phyloP scores from a whole-genome alignment of 2,113 vertebrate species.

The Gnathonemus longibarbis region DNA sequence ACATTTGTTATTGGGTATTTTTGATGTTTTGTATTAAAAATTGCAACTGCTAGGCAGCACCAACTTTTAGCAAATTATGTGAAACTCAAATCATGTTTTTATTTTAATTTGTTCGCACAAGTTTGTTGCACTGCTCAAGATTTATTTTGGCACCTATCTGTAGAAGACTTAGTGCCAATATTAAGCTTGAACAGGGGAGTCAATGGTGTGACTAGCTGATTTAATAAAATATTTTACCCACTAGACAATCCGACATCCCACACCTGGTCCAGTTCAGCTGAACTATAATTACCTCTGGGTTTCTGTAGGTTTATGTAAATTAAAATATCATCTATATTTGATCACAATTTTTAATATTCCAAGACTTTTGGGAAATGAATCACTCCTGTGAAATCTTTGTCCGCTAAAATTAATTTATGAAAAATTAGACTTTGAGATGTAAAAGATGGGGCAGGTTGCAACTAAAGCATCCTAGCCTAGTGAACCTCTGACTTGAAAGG shows the following conservation, averaged over 20 bases:
- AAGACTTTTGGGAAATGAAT: conserved; percentile 54
- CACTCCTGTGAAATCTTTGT: conserved; percentile 43
- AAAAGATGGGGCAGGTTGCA: conserved; percentile 34
- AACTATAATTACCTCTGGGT: conserved; percentile 2
- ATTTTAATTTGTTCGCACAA: not conserved
- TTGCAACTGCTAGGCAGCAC: not conserved
- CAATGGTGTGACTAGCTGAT: not conserved
- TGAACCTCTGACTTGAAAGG: conserved; percentile 54
- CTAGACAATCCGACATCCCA: not conserved
- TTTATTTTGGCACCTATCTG: not conserved
- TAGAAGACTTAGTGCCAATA: not conserved
- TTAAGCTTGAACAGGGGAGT: not conserved
- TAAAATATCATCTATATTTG: not conserved
- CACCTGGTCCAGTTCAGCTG: not conserved
- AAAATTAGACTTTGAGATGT: conserved; percentile 47
- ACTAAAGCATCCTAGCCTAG: conserved; percentile 30
- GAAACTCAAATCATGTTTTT: not conserved
- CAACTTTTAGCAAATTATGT: not conserved
- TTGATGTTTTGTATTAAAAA: not conserved
- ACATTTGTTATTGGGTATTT: not conserved
- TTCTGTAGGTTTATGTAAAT: conserved; percentile 14
- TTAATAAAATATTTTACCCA: conserved; percentile 11
- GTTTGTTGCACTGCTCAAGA: not conserved
- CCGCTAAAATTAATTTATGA: conserved; percentile 49
- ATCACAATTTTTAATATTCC: conserved; percentile 37